These are phyloP conservation scores for Hucho hucho DNA, from an alignment of 2,113 vertebrate genomes.

Conservation along the genomic window DNA sequence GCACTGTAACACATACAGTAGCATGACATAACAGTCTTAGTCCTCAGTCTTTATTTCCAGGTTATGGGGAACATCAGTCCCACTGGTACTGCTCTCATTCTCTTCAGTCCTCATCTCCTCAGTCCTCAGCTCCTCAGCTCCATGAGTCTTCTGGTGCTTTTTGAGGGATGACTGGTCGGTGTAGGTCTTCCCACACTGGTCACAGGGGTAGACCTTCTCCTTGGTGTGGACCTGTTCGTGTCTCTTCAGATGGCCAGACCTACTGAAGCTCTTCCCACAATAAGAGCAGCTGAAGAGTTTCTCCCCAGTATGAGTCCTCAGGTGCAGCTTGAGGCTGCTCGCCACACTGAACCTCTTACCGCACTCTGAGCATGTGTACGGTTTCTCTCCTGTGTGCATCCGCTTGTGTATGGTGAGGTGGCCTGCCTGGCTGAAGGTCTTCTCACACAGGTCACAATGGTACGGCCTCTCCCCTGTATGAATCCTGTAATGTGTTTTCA, in stretches of 20 bases:
- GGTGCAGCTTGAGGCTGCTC: slow-evolving; percentile 75
- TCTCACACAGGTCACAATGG: slow-evolving; percentile 70
- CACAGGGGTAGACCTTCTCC: slow-evolving; percentile 60
- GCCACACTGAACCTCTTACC: slow-evolving; percentile 72
- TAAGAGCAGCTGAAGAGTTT: slow-evolving; percentile 67
- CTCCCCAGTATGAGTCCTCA: slow-evolving; percentile 72
- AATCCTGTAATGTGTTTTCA: slow-evolving; percentile 71
- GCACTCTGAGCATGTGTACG: slow-evolving; percentile 69
- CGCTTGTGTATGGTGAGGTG: slow-evolving; percentile 77
- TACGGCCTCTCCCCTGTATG: slow-evolving; percentile 76
- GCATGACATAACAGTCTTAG: not conserved
- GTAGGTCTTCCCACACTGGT: slow-evolving; percentile 58
- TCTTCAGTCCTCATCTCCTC: slow-evolving; percentile 1
- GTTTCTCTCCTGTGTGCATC: slow-evolving; percentile 74
- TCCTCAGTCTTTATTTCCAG: not conserved
- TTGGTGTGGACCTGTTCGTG: slow-evolving; percentile 74
- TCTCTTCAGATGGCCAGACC: slow-evolving; percentile 70
- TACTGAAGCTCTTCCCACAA: slow-evolving; percentile 73
- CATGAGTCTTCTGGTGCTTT: slow-evolving; percentile 64
- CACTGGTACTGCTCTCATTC: slow-evolving; percentile 22
- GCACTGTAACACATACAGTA: not conserved
- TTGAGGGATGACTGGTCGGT: slow-evolving; percentile 59
- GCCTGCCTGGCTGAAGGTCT: slow-evolving; percentile 74
- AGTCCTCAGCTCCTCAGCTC: slow-evolving; percentile 24
- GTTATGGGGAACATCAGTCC: not conserved